Evolutionary conservation across 1,140 invertebrate species (phyloP), one percentile per base, ranked within the genome.

Genomic region (Drosophila jambulina): DNA sequence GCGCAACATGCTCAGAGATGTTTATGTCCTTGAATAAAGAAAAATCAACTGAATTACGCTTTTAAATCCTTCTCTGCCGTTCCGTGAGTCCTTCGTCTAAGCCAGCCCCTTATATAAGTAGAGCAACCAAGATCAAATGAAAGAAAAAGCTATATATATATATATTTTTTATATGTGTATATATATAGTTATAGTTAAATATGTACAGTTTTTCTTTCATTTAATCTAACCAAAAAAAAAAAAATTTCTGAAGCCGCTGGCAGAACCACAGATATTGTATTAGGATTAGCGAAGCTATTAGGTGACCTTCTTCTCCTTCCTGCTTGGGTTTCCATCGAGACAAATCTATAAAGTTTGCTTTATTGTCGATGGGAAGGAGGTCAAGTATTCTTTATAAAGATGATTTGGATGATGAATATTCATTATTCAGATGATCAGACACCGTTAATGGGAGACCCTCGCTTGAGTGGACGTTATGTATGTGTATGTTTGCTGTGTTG

Each of bases 381-480:
- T 12, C 62, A 36, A 17, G 29, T 32, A 45, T 38, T 12, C 27
- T n/a, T 21, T 34, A 54, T 25, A 27, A 45, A 61, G 59, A 81
- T 82, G 75, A 6, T 56, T 54, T 32, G 21, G 42, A 40, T 58
- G 53, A 62, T 67, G 23, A 34, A 3, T 15, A n/a, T 36, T 15
- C 68, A 17, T 40, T 45, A 48, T 61, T 32, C 25, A 4, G 23
- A 85, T 85, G 68, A 78, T 81, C 78, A 87, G 75, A 85, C 83
- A 85, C 83, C 82, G 57, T 77, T 85, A 59, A 77, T 85, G 61
- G 38, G 40, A 34, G 34, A 29, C 68, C 59, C 59, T 51, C 42
- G 53, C 34, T 56, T n/a, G 15, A 27, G 40, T 65, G 48, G 46
- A 60, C n/a, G n/a, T 56, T 38, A 54, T 19, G 58, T 25, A 25